Evolutionary conservation across 2,113 vertebrate genomes (phyloP), one percentile per base, ranked within the genome.

Genomic region (Nerophis ophidion): DNA sequence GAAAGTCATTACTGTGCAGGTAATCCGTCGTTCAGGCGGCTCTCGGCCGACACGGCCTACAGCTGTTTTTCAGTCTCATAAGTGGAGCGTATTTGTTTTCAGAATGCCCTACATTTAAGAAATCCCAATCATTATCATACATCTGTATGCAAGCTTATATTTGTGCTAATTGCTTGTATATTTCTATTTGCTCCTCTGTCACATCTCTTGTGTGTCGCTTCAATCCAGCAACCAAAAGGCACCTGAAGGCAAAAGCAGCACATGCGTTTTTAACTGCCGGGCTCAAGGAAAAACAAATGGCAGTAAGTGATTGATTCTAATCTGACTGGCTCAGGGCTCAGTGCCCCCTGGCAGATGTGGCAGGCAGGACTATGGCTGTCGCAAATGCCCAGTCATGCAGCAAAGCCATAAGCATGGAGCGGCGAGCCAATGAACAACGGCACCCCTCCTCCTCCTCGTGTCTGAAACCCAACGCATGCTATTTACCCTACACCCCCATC

Each of bases 331-430:
- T 72, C 65, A 70, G 79, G 81, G 71, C 66, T 17, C 67, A 46
- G 66, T 69, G 57, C 85, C 76, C 64, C 65, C 68, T 63, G 72
- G 86, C 84, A 87, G 83, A 87, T 88, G 84, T 85, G 80, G 72
- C 80, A 74, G 78, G 74, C 76, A 76, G 84, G 68, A 78, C 82
- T 83, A 81, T 76, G 72, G 80, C 83, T 83, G 86, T 85, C 87
- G 87, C 87, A 88, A 88, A 90, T 88, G 86, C 78, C 88, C 86
- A 87, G 88, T 89, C 88, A 88, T 87, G 86, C 88, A 87, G 84
- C 77, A 87, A 85, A 89, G 79, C 83, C 81, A 82, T 84, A 77
- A 88, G 84, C 85, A 75, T 40, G 70, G 70, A 72, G 75, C 68
- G 59, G 54, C 0, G 53, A 84, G 80, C 85, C 87, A 88, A 88